These are phyloP conservation scores for Phrynocephalus guinanensis DNA, from an alignment of 2,797 vertebrate species.

Conservation along the genomic window DNA sequence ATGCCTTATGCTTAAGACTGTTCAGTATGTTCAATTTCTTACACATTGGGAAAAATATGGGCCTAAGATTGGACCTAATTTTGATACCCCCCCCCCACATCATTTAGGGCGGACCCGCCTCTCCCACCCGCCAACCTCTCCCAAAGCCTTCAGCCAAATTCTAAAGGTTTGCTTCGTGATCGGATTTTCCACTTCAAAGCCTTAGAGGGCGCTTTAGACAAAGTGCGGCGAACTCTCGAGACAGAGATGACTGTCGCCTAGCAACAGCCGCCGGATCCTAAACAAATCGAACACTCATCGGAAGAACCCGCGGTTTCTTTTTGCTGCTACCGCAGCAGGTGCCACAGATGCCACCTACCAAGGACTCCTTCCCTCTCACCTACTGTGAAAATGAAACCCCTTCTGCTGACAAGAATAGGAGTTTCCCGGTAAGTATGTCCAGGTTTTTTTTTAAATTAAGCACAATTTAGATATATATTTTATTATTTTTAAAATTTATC, in stretches of 20 bases:
- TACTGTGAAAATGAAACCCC: constrained; percentile 74
- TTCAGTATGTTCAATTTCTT: too few species aligned
- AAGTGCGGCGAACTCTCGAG: too few species aligned
- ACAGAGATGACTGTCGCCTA: constrained; percentile 55
- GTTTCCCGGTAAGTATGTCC: constrained; percentile 72
- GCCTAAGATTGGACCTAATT: too few species aligned
- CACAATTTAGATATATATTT: neutral
- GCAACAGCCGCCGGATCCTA: constrained; percentile 64
- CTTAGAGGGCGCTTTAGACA: neutral
- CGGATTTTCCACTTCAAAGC: neutral
- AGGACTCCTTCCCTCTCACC: constrained; percentile 77
- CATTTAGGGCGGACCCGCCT: neutral
- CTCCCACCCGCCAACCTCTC: neutral
- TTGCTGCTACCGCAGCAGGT: neutral
- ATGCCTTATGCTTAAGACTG: too few species aligned
- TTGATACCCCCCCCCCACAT: too few species aligned
- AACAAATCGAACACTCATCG: constrained; percentile 29
- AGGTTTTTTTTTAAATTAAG: neutral
- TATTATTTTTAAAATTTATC: neutral
- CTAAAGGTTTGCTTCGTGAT: neutral
- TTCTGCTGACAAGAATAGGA: constrained; percentile 63
- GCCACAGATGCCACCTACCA: constrained; percentile 68
- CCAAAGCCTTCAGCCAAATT: neutral
- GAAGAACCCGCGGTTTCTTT: neutral
- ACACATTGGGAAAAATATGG: neutral